Evolutionary conservation across 2,113 vertebrate genomes (phyloP).

Genomic region (Aviceda subcristata): DNA sequence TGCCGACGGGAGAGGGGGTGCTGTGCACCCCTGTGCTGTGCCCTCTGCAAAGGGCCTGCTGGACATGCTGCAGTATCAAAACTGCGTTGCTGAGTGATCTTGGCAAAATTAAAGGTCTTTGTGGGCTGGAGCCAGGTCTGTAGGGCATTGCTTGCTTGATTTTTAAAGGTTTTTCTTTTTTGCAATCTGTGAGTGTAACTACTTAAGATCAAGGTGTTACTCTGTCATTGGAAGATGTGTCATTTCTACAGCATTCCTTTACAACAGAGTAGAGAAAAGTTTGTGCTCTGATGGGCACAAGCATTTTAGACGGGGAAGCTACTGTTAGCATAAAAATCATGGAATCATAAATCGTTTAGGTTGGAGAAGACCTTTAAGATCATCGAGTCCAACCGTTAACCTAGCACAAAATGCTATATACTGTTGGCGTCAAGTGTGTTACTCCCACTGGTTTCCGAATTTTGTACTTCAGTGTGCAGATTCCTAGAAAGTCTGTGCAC

Average conservation of each 20-base stretch:
- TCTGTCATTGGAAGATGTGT: not conserved
- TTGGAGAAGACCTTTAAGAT: no score
- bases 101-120: not conserved
- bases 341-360: no score
- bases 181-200: not conserved
- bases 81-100: not conserved
- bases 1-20: not conserved
- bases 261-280: not conserved
- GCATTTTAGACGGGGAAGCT: not conserved
- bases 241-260: not conserved
- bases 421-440: not conserved
- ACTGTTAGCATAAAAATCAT: no score
- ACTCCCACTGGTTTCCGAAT: not conserved
- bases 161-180: not conserved
- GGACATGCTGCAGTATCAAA: fast-evolving
- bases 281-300: not conserved
- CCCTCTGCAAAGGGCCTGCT: not conserved
- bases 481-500: not conserved
- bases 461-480: not conserved
- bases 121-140: not conserved
- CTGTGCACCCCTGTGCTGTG: not conserved
- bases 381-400: no score
- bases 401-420: no score
- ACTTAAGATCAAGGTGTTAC: not conserved
- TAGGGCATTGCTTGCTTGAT: not conserved